Evolutionary conservation across 2,888 invertebrate genomes (phyloP).

Genomic region (Stenotaenia linearis): DNA sequence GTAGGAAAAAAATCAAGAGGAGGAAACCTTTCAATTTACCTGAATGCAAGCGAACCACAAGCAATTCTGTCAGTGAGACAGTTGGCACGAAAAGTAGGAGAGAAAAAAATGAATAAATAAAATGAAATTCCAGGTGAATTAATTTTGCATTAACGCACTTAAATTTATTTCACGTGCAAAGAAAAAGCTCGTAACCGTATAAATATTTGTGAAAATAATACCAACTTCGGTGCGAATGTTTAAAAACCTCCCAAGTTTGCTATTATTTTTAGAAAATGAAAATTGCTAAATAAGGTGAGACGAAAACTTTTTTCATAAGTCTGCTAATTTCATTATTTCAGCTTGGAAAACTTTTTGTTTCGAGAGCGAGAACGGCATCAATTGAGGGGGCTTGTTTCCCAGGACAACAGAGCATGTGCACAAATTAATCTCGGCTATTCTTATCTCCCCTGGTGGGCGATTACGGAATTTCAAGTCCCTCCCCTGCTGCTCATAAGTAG

Average conservation of each 20-base stretch:
- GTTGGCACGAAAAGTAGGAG: background rate
- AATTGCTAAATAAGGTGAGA: too few species aligned
- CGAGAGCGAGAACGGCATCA: background rate
- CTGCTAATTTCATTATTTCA: background rate
- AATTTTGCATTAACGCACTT: background rate
- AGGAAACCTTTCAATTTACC: conserved; percentile 12
- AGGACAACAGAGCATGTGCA: conserved; percentile 1
- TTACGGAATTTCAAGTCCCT: conserved; percentile 1
- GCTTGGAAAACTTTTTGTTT: background rate
- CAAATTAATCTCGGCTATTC: conserved; percentile 23
- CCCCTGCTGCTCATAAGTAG: conserved; percentile 14
- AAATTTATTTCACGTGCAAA: background rate
- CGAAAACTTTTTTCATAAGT: background rate
- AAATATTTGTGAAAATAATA: background rate
- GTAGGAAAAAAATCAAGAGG: background rate
- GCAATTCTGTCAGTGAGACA: background rate
- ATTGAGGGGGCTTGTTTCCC: background rate
- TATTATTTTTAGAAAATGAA: too few species aligned
- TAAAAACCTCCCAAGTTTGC: too few species aligned
- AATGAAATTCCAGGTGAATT: background rate
- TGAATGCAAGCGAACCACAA: conserved; percentile 16
- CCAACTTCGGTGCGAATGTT: too few species aligned
- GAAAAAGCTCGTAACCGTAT: background rate
- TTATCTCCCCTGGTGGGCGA: conserved; percentile 24
- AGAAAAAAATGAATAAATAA: background rate